Percentiles rank a stretch among this genome's conserved stretches.
Evolutionary conservation across 2,797 vertebrate species (phyloP).

Genomic region (Falco columbarius): DNA sequence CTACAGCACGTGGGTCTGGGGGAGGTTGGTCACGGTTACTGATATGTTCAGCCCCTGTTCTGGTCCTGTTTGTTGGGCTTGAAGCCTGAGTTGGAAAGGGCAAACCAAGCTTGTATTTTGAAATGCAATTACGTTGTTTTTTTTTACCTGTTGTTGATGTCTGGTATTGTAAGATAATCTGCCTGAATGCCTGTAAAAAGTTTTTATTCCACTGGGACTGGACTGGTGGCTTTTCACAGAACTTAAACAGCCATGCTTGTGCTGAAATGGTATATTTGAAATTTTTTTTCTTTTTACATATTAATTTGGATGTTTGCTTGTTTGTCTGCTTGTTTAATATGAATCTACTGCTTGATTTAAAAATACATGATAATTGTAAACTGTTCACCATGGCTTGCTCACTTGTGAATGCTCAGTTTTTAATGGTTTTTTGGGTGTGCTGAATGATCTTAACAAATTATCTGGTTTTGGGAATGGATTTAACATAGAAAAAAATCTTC

Average conservation of each 20-base stretch:
- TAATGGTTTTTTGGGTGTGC: background rate
- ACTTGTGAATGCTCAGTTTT: background rate
- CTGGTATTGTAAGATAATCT: background rate
- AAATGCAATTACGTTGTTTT: background rate
- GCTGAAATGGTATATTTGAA: background rate
- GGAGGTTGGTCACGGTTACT: background rate
- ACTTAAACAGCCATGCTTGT: background rate
- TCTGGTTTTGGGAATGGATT: background rate
- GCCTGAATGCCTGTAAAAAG: background rate
- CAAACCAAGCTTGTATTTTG: background rate
- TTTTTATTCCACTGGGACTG: background rate
- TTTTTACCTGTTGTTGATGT: background rate
- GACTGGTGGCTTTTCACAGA: background rate
- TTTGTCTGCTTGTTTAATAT: background rate
- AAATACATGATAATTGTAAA: background rate
- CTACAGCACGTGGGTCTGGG: background rate
- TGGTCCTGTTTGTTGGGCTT: background rate
- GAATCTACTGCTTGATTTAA: background rate
- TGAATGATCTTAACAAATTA: background rate
- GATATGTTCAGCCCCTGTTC: background rate
- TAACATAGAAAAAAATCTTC: background rate
- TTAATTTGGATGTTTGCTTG: background rate
- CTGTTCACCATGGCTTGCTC: background rate
- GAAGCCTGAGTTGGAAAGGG: background rate
- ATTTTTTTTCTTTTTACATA: background rate